A percentile compares a stretch with the other conserved stretches of the same genome.
Evolutionary conservation across 1,140 invertebrate genomes (phyloP).

Genomic region (Metaphire vulgaris): DNA sequence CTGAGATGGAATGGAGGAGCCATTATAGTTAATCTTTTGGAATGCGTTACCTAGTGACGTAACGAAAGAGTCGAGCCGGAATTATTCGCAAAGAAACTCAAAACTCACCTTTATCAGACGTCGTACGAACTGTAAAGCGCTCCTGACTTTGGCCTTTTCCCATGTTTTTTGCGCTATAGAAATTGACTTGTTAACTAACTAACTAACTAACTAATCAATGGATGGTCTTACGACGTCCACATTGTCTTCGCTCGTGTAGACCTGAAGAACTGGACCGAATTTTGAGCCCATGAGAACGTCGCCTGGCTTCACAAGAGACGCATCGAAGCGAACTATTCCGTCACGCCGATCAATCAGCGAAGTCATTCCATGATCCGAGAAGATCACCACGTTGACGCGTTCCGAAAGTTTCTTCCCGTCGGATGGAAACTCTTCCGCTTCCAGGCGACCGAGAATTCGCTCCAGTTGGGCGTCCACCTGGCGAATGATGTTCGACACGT

Average conservation of each 20-base stretch:
- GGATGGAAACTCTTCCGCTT: not conserved
- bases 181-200: too few relatives aligned
- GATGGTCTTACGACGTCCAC: not conserved
- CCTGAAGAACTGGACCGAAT: not conserved
- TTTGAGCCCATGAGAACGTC: not conserved
- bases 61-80: too few relatives aligned
- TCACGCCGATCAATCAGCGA: not conserved
- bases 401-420: not conserved
- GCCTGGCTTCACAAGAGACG: not conserved
- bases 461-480: not conserved
- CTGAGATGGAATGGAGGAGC: too few relatives aligned
- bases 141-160: too few relatives aligned
- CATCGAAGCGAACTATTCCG: not conserved
- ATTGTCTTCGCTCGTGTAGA: not conserved
- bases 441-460: not conserved
- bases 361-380: not conserved
- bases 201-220: too few relatives aligned
- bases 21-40: too few relatives aligned
- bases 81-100: too few relatives aligned
- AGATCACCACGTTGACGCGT: not conserved
- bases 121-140: too few relatives aligned
- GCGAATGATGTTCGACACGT: not conserved
- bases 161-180: too few relatives aligned
- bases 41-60: too few relatives aligned
- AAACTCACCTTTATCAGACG: too few relatives aligned